Evolutionary conservation across 1,140 invertebrate genomes (phyloP).

Genomic region (Telenomus remus): DNA sequence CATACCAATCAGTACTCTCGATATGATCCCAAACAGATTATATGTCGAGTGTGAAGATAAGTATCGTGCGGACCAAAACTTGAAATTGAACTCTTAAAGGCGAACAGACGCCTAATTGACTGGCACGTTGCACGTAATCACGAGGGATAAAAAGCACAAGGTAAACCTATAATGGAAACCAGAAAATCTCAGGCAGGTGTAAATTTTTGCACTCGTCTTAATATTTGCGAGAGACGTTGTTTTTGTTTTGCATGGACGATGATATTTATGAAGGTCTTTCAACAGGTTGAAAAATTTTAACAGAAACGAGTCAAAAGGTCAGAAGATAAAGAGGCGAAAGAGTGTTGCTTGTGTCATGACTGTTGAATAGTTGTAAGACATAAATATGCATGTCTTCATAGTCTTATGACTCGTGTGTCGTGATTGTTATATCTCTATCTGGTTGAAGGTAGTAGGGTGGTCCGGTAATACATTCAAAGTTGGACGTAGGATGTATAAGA

Average conservation of each 20-base stretch:
- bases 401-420: constrained; percentile 68
- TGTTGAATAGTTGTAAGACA: constrained; percentile 51
- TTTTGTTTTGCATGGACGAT: no score
- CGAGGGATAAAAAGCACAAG: neutral
- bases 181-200: constrained; percentile 1
- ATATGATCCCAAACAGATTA: constrained; percentile 49
- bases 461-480: constrained; percentile 74
- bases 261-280: no score
- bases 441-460: constrained; percentile 68
- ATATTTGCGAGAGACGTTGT: no score
- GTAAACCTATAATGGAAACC: constrained; percentile 20
- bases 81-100: constrained; percentile 49
- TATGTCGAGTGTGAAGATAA: constrained; percentile 48
- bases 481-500: constrained; percentile 67
- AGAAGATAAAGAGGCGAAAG: constrained; percentile 33
- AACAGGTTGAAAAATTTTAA: neutral
- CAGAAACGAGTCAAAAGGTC: constrained; percentile 24
- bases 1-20: constrained; percentile 51
- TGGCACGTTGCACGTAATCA: constrained; percentile 32
- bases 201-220: neutral
- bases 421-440: constrained; percentile 64
- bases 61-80: constrained; percentile 40
- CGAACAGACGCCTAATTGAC: constrained; percentile 40
- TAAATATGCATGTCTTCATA: constrained; percentile 73
- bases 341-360: constrained; percentile 31